Evolutionary conservation across 37 sponge, comb jelly and placozoan genomes (phyloP), one percentile per base, ranked within the genome.

Genomic region (Halisarca cf. caerulea): DNA sequence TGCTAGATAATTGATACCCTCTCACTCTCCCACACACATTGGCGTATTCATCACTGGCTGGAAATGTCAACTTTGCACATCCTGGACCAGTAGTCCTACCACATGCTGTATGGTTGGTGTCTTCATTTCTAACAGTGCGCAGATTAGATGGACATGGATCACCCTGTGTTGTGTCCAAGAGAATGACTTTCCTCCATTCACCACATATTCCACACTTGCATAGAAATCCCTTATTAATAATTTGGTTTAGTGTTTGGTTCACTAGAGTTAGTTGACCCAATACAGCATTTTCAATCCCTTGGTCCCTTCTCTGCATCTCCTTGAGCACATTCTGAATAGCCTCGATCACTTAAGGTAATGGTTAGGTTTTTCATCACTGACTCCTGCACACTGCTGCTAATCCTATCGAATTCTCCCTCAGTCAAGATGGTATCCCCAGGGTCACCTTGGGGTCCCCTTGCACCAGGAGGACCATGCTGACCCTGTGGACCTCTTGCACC

Each of bases 1-100:
- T n/a, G n/a, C 6, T 62, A 15, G 4, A 7, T 8, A 20, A 28
- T 23, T 62, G 64, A 15, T 62, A 62, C 15, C 64, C 64, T 62
- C 64, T 62, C n/a, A 62, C 64, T 30, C 30, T n/a, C 64, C 64
- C 64, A 62, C 64, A 62, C 64, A 62, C 64, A 30, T 62, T 28
- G 64, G 18, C 15, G 30, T 62, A 62, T 7, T 62, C 30, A 62
- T 62, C n/a, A 28, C 30, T n/a, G 11, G 11, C 11, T 7, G n/a
- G 18, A 28, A 20, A 62, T 6, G 64, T 20, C 64, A 62, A 6
- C 30, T 62, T 28, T 30, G 64, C 6, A 62, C 64, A 62, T 30
- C 64, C 64, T n/a, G 25, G 30, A 62, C 30, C 64, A 28, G 15
- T 28, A 62, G 64, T 62, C 25, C 64, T n/a, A 20, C 30, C 64